Evolutionary conservation across 2,797 vertebrate species (phyloP), one percentile per base, ranked within the genome.

Genomic region (Alauda arvensis): DNA sequence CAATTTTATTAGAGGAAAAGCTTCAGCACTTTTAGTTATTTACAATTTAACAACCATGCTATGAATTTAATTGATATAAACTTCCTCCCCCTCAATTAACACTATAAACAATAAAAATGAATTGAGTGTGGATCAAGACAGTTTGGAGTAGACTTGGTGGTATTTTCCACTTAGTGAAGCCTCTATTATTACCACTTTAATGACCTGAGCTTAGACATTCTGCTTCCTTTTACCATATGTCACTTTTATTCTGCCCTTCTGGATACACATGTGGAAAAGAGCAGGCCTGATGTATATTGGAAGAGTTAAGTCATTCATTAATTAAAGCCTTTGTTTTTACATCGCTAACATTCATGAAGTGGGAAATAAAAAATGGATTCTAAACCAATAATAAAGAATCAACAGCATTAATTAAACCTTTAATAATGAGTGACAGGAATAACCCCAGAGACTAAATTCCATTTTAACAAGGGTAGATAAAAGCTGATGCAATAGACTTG

Each of bases 1-100:
- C 28, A 83, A 53, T 90, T 93, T 94, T 94, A 91, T 81, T 79
- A 80, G 82, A 87, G 31, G 45, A 93, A 80, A 92, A 85, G 52
- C 76, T 88, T 90, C 72, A 80, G 81, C 55, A 69, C 48, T 89
- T 88, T 69, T 48, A 66, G 59, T 91, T 93, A 89, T 85, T 94
- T 93, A 93, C 62, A 92, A 43, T 71, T 77, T 69, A 91, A 86
- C 56, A 77, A 40, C 39, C 56, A 43, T 18, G 12, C 42, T 68
- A 83, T 68, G 49, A 88, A 83, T 88, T 84, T 69, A 79, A 89
- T 66, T 87, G 79, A 69, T 34, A 71, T 2, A 12, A 39, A 72
- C 29, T 48, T 20, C 37, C 39, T 26, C 10, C 6, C 3, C 3
- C 2, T 16, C 26, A 16, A 92, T 89, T 89, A 93, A 83, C 69